Evolutionary conservation across 2,113 vertebrate species (phyloP).

Genomic region (Oreocharis arfaki): DNA sequence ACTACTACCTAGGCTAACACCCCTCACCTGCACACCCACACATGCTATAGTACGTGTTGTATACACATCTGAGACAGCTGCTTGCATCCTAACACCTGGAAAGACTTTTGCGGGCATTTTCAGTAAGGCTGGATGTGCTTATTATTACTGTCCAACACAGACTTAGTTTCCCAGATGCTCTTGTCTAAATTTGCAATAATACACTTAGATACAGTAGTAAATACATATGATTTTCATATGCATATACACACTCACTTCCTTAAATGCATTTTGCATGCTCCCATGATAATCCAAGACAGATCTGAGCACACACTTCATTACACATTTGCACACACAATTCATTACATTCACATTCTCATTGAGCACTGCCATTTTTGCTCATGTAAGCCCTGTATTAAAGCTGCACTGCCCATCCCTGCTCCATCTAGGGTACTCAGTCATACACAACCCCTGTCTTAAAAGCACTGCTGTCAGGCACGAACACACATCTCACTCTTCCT

Average conservation of each 20-base stretch:
- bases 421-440: background rate
- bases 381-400: background rate
- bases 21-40: background rate
- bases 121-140: background rate
- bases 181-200: background rate
- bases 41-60: background rate
- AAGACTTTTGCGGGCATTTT: background rate
- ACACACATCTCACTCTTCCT: background rate
- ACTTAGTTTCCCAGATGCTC: background rate
- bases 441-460: background rate
- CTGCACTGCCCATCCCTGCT: background rate
- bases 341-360: conserved; percentile 47
- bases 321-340: conserved; percentile 57
- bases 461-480: background rate
- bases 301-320: conserved; percentile 40
- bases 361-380: conserved; percentile 22
- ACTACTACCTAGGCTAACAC: background rate
- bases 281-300: conserved; percentile 18
- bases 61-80: background rate
- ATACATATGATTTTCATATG: conserved; percentile 17
- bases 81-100: background rate
- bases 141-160: background rate
- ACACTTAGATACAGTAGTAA: background rate
- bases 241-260: background rate
- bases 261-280: conserved; percentile 15